Conservation (phyloP, 1,140 invertebrate genomes). For the Drosophila lini region DNA sequence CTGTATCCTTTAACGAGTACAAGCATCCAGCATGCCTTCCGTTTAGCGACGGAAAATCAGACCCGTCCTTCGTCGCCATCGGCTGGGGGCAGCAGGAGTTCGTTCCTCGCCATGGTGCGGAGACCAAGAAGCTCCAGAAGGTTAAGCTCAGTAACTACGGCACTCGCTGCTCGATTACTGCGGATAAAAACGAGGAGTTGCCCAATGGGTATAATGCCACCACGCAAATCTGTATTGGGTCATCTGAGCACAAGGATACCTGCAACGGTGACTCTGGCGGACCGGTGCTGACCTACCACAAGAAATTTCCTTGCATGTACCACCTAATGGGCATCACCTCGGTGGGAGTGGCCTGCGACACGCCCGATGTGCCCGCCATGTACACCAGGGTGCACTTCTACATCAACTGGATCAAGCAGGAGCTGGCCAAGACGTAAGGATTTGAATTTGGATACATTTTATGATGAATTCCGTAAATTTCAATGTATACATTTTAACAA, state of each 20-base stretch:
- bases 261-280: constrained; percentile 83
- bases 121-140: constrained; percentile 84
- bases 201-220: constrained; percentile 84
- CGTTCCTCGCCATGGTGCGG: constrained; percentile 7
- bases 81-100: constrained; percentile 57
- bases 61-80: constrained; percentile 41
- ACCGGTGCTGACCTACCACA: constrained; percentile 65
- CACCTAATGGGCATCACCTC: constrained; percentile 74
- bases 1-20: constrained; percentile 53
- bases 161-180: constrained; percentile 64
- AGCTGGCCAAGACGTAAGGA: constrained; percentile 32
- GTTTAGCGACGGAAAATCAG: constrained; percentile 33
- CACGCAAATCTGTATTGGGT: constrained; percentile 89
- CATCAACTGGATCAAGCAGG: constrained; percentile 68
- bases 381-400: constrained; percentile 74
- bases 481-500: too few species aligned
- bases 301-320: constrained; percentile 62
- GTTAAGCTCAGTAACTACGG: constrained; percentile 82
- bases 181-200: constrained; percentile 60
- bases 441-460: neutral
- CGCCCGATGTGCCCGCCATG: constrained; percentile 53
- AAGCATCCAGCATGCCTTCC: constrained; percentile 72
- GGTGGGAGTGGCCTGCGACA: constrained; percentile 61
- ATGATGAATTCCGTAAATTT: too few species aligned
- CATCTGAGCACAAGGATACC: constrained; percentile 84